Evolutionary conservation across 2,797 vertebrate species (phyloP), one percentile per base, ranked within the genome.

Genomic region (Scleropages formosus): DNA sequence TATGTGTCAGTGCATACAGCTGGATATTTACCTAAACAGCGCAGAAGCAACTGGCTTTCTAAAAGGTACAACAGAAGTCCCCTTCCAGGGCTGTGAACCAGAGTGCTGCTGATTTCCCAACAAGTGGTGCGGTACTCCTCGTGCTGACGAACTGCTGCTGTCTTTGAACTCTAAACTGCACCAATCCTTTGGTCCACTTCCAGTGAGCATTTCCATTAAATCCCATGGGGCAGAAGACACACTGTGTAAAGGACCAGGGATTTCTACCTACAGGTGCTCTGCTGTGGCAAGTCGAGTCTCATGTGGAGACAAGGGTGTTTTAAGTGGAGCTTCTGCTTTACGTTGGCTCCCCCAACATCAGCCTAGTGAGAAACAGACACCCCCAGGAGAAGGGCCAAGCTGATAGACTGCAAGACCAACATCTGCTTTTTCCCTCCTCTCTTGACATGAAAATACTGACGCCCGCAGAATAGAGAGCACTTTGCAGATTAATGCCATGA

Each of bases 401-500:
- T 60, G 11, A 15, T 0, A 60, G 61, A n/a, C 10, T 20, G 49
- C 2, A 12, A 18, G 18, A 13, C 8, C 49, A 8, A 10, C 9
- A 7, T 16, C 22, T 49, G 26, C 8, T 59, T 13, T 22, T 65
- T 67, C 22, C 22, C 49, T 26, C 46, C 78, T 49, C 9, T 39
- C 27, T 11, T 27, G n/a, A 26, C 47, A 68, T 49, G 68, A 63
- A 61, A 61, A 65, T 31, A 65, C 56, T n/a, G 70, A 53, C 31
- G 67, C 27, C 60, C 10, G n/a, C 47, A 9, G 12, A 65, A 53
- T 13, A 16, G 24, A 64, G 51, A 66, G 61, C 31, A 62, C 64
- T 70, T 51, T 61, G 31, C 20, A 64, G 27, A 79, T 75, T 18
- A 75, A 9, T 66, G 53, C 63, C n/a, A 39, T 58, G 72, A 78